Conservation (phyloP, 2,113 vertebrate genomes). For the Egretta garzetta region DNA sequence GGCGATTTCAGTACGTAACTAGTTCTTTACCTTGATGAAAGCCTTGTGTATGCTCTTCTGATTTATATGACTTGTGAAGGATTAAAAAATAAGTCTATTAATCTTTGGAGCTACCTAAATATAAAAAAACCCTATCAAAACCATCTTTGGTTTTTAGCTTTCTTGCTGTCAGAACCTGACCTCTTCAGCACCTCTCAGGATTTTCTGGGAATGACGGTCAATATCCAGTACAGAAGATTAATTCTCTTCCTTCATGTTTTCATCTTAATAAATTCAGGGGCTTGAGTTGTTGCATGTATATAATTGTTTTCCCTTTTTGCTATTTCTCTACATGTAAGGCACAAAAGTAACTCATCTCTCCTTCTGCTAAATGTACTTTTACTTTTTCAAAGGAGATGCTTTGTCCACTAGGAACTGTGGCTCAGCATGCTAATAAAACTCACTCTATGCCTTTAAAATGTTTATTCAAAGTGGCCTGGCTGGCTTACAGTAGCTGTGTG, state of each 20-base stretch:
- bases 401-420: conserved; percentile 5
- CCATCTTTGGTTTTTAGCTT: neutral
- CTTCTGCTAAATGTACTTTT: neutral
- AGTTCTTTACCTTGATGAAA: neutral
- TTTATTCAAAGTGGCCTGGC: conserved; percentile 57
- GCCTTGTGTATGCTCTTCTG: neutral
- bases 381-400: neutral
- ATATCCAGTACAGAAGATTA: neutral
- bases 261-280: neutral
- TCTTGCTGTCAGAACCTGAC: neutral
- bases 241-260: neutral
- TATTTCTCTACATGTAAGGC: neutral
- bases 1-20: neutral
- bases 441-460: conserved; percentile 59
- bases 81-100: neutral
- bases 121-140: neutral
- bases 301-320: neutral
- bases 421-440: conserved; percentile 67
- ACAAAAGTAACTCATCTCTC: neutral
- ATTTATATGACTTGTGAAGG: neutral
- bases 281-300: neutral
- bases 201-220: neutral
- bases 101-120: neutral
- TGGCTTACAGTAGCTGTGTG: conserved; percentile 69
- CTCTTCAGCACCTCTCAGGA: neutral